Base-by-base conservation (phyloP, 2,113 vertebrate species). In the Sceloporus undulatus region DNA sequence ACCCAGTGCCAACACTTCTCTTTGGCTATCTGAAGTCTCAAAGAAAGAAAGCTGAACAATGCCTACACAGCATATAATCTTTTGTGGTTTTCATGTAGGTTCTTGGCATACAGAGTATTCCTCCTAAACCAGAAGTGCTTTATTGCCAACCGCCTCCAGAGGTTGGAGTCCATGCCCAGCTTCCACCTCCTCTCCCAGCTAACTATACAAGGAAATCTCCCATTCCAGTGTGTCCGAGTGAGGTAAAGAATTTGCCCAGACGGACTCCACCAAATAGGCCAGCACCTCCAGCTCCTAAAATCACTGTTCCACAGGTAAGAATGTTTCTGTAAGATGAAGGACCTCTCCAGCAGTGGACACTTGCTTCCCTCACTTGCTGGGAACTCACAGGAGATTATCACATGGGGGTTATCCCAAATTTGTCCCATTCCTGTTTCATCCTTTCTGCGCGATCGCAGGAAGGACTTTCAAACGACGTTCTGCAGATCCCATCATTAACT, bases 241-340 rank as follows among this genome's bases (percentile, higher is more conserved):
- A 93, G 0, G 79, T 68, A 0, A 96, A 89, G 73, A 94, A 96
- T 2, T 1, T 91, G 3, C 21, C 91, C 65, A 82, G 93, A 34
- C 89, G 95, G 75, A 95, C 94, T 21, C 97, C 97, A 21, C 97
- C 97, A 0, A 97, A 85, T 92, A 92, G 97, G 23, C 97, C 97
- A 23, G 95, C 94, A 0, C 97, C 97, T 73, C 97, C 95, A 0
- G 94, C 96, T 88, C 97, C 97, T 65, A 96, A 86, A 48, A 93
- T 90, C 40, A 29, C 92, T 0, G 0, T 85, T 68, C 90, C 96
- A 88, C 96, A 97, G 96, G 97, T 97, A 94, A 91, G 0, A 4
- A 56, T 71, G 34, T 75, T 1, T 40, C 11, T 42, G 38, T 40
- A 80, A 1, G 23, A 19, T 42, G 25, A 21, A 79, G 27, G 34